Percentiles rank a stretch among this genome's conserved stretches.
Evolutionary conservation across 2,797 vertebrate genomes (phyloP).

Genomic region (Myioborus melanocephalus): DNA sequence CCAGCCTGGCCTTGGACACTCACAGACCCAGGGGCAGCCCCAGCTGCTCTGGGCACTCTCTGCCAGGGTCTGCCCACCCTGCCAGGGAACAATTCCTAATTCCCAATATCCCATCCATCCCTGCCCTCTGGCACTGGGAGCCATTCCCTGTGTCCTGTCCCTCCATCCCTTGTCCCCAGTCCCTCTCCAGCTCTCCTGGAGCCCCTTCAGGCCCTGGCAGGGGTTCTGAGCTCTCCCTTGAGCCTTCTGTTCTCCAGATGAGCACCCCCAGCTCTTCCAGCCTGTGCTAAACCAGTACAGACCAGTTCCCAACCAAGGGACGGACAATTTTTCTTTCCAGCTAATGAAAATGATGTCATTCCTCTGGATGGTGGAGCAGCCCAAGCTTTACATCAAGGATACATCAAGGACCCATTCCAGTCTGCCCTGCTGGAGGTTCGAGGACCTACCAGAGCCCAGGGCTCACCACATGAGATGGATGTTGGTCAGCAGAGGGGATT

Average conservation of each 20-base stretch:
- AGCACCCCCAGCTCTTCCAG: neutral
- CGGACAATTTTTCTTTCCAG: neutral
- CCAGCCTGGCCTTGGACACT: neutral
- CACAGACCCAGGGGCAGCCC: neutral
- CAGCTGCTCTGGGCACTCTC: neutral
- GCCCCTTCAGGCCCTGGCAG: rapidly evolving
- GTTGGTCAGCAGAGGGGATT: neutral
- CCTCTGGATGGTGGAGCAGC: neutral
- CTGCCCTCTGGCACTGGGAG: neutral
- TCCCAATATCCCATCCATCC: neutral
- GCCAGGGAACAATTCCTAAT: neutral
- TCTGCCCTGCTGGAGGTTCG: rapidly evolving
- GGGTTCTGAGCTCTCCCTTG: neutral
- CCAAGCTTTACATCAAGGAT: neutral
- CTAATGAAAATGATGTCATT: rapidly evolving
- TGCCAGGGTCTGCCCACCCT: neutral
- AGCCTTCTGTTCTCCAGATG: neutral
- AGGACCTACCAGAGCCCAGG: neutral
- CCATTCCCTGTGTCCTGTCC: neutral
- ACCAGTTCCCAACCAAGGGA: rapidly evolving
- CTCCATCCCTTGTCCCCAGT: neutral
- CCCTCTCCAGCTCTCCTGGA: neutral
- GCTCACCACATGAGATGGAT: rapidly evolving
- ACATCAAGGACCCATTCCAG: rapidly evolving
- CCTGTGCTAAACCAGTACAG: neutral